Conservation (phyloP, 2,888 invertebrate species). For the Dynastes hyllus region DNA sequence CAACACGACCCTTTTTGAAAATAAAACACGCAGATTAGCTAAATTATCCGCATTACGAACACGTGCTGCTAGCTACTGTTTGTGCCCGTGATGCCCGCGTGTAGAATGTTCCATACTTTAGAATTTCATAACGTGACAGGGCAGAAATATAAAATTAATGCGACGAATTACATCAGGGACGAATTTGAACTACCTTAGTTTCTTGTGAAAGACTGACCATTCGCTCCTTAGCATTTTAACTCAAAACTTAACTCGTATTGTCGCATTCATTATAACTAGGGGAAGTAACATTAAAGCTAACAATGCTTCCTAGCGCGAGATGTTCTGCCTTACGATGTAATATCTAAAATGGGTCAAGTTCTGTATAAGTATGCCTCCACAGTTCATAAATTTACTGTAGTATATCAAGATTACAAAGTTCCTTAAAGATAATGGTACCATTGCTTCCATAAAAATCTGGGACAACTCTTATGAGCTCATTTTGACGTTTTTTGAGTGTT, state of each 20-base stretch:
- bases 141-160: conserved; percentile 21
- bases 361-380: neutral
- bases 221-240: neutral
- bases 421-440: neutral
- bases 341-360: neutral
- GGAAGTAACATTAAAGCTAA: conserved; percentile 25
- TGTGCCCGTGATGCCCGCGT: neutral
- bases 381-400: neutral
- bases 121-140: conserved; percentile 22
- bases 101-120: conserved; percentile 1
- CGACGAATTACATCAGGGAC: conserved; percentile 17
- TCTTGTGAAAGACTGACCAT: neutral
- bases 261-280: conserved; percentile 1
- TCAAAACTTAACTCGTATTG: conserved; percentile 7
- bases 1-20: conserved; percentile 25
- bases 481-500: too few species aligned
- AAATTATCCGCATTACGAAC: conserved; percentile 41
- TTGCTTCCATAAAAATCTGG: too few species aligned
- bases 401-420: neutral
- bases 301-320: neutral
- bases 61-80: conserved; percentile 27
- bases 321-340: neutral
- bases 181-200: neutral
- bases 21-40: conserved; percentile 33
- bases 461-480: too few species aligned